Percentiles rank a stretch among this genome's conserved stretches.
phyloP scores from a whole-genome alignment of 2,113 vertebrate genomes.

The Sphyrna mokarran region DNA sequence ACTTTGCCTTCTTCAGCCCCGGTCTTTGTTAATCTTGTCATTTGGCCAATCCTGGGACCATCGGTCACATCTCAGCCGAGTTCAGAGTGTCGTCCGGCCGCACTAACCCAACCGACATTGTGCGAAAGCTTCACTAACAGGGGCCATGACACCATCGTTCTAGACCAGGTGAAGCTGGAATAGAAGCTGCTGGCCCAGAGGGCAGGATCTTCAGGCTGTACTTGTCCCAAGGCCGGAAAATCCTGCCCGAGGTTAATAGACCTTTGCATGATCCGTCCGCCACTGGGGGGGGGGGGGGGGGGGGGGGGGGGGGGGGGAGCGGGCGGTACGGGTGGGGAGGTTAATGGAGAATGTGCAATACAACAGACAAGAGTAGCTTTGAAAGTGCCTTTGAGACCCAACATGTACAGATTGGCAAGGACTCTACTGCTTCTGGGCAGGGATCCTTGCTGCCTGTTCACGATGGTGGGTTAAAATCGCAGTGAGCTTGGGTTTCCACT shows the following conservation, averaged over 20 bases:
- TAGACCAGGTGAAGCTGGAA: not conserved
- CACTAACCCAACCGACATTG: not conserved
- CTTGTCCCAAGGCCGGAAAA: no score
- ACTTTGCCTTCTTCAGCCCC: not conserved
- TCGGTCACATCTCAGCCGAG: not conserved
- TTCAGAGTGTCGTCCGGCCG: not conserved
- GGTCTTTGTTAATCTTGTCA: not conserved
- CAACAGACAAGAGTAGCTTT: not conserved
- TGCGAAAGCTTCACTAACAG: not conserved
- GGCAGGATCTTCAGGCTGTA: no score
- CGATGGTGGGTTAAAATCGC: not conserved
- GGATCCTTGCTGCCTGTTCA: not conserved
- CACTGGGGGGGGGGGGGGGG: not conserved
- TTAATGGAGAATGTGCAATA: no score
- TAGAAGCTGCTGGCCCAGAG: not conserved
- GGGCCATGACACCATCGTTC: not conserved
- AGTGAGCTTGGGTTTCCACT: not conserved
- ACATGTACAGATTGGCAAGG: not conserved
- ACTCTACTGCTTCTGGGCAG: not conserved
- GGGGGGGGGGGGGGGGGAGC: not conserved
- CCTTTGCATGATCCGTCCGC: no score
- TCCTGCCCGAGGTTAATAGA: no score
- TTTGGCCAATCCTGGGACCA: not conserved
- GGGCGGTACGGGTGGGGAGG: not conserved
- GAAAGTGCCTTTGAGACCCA: not conserved